Evolutionary conservation across 2,888 invertebrate species (phyloP).

Genomic region (Sycophila texana): DNA sequence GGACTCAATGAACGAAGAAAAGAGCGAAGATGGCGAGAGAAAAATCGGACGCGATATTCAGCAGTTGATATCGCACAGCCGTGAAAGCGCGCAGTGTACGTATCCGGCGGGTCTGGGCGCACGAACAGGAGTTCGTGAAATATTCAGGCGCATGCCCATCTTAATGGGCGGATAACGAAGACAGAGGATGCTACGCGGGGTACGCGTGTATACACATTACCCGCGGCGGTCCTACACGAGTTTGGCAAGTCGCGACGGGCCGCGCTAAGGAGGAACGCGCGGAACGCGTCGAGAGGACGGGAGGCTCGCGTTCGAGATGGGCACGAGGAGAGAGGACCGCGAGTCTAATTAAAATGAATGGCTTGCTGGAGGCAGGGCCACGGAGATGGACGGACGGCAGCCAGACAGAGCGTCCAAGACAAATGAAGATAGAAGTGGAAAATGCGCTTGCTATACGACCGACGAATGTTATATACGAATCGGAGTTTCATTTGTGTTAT

Average conservation of each 20-base stretch:
- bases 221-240: conserved; percentile 50
- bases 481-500: background rate
- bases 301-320: background rate
- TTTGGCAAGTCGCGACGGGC: conserved; percentile 49
- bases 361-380: conserved; percentile 31
- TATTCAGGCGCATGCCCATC: conserved; percentile 61
- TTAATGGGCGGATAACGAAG: conserved; percentile 67
- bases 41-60: too few species aligned
- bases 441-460: conserved; percentile 20
- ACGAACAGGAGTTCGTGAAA: conserved; percentile 55
- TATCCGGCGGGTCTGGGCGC: conserved; percentile 36
- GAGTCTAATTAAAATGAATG: conserved; percentile 53
- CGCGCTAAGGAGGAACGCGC: conserved; percentile 32
- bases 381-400: conserved; percentile 32
- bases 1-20: too few species aligned
- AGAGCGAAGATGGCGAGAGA: too few species aligned
- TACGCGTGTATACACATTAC: conserved; percentile 43
- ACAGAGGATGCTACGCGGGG: conserved; percentile 61
- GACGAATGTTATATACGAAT: background rate
- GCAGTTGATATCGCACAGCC: conserved; percentile 5
- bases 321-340: background rate
- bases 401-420: conserved; percentile 30
- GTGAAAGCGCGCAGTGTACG: conserved; percentile 24
- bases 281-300: conserved; percentile 11
- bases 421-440: conserved; percentile 48